These are phyloP conservation scores for Stratiomys singularior DNA, from an alignment of 2,888 invertebrate genomes.

Conservation along the genomic window DNA sequence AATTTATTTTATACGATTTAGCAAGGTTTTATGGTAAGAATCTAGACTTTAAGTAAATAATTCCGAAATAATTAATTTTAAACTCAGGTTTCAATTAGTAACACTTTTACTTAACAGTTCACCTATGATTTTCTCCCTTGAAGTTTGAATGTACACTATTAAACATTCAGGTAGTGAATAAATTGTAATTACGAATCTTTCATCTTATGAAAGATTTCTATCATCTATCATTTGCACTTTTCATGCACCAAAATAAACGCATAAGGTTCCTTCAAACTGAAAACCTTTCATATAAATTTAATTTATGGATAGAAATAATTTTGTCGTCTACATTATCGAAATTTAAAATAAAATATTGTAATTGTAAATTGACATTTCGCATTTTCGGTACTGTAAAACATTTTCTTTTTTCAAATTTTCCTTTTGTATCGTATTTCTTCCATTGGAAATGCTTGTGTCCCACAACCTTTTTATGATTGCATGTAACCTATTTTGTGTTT, in stretches of 20 bases:
- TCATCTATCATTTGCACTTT: conserved; percentile 27
- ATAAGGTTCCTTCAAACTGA: conserved; percentile 12
- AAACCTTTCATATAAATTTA: conserved; percentile 11
- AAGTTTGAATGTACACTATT: neutral
- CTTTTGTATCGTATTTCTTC: neutral
- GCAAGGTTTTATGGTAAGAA: conserved; percentile 32
- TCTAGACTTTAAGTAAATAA: conserved; percentile 33
- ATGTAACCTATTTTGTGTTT: conserved; percentile 15
- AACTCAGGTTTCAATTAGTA: neutral
- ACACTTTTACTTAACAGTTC: neutral
- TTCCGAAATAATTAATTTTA: conserved; percentile 1
- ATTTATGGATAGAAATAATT: conserved; percentile 35
- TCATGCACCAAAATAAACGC: neutral
- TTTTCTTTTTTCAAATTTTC: neutral
- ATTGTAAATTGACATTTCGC: too few species aligned
- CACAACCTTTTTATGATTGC: conserved; percentile 18
- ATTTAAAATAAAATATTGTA: conserved; percentile 24
- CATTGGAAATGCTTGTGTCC: neutral
- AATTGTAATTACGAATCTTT: too few species aligned
- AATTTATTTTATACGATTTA: neutral
- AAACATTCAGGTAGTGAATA: neutral
- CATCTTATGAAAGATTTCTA: neutral
- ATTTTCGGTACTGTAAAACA: too few species aligned
- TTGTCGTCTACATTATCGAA: conserved; percentile 45
- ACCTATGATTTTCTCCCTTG: neutral